Conservation (phyloP, 2,113 vertebrate genomes). For the Neopipo cinnamomea region DNA sequence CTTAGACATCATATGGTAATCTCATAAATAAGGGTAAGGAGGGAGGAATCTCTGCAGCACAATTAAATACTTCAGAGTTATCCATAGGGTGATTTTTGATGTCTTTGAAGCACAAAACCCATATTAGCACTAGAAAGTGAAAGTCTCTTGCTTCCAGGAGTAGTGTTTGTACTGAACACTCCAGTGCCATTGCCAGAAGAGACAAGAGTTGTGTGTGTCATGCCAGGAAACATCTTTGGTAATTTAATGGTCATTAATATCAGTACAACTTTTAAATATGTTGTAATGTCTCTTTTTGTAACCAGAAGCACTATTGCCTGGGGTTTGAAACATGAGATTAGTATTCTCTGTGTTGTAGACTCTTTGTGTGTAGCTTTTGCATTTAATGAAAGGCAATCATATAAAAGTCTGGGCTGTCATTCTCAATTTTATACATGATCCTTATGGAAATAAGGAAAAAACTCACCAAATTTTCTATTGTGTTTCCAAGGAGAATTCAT, state of each 20-base stretch:
- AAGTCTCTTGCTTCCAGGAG: not conserved
- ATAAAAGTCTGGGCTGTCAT: constrained; percentile 6
- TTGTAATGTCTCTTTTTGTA: not conserved
- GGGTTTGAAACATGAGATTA: not conserved
- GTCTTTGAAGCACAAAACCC: not conserved
- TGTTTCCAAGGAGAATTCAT: constrained; percentile 5
- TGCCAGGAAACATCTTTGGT: not conserved
- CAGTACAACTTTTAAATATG: not conserved
- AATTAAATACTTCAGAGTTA: not conserved
- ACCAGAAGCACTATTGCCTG: not conserved
- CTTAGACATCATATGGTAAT: not conserved
- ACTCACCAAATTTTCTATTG: not conserved
- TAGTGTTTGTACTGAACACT: not conserved
- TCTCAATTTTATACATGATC: constrained; percentile 7
- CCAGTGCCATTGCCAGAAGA: not conserved
- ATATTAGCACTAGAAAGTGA: not conserved
- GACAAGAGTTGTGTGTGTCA: not conserved
- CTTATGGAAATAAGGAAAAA: constrained; percentile 39
- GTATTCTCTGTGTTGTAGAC: not conserved
- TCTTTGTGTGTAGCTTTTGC: constrained; percentile 15
- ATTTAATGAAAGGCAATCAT: constrained; percentile 26
- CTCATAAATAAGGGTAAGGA: not conserved
- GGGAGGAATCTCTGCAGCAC: not conserved
- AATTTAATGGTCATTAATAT: not conserved
- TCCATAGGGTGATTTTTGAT: not conserved